These are phyloP conservation scores for Drosophila melanica DNA, from an alignment of 1,140 invertebrate genomes.

Conservation along the genomic window DNA sequence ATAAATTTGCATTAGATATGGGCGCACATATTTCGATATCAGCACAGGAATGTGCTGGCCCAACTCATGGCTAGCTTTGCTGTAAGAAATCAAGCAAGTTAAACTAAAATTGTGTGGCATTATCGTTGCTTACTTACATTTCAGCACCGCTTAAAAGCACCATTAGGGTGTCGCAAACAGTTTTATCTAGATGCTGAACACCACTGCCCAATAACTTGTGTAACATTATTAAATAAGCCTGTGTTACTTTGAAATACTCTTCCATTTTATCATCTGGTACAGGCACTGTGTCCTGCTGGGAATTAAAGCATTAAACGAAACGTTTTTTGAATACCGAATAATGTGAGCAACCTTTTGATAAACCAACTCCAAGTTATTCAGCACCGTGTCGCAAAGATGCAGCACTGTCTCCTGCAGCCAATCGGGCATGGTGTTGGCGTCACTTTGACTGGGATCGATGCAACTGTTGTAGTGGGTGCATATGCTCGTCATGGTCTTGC, in stretches of 20 bases:
- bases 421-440: constrained; percentile 23
- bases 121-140: constrained; percentile 22
- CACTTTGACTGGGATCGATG: not conserved
- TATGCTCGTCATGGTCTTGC: constrained; percentile 47
- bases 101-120: not conserved
- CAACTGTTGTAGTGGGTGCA: constrained; percentile 42
- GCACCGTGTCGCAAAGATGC: constrained; percentile 48
- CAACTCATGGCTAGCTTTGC: constrained; percentile 3
- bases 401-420: constrained; percentile 48
- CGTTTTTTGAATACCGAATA: not conserved
- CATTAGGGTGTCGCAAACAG: constrained; percentile 25
- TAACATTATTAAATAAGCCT: constrained; percentile 46
- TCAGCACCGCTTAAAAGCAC: constrained; percentile 29
- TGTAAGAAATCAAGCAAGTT: constrained; percentile 3
- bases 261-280: constrained; percentile 23
- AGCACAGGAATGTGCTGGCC: constrained; percentile 17
- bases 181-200: constrained; percentile 15
- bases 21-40: constrained; percentile 33
- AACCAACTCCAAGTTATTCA: constrained; percentile 28
- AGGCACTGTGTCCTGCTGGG: constrained; percentile 26
- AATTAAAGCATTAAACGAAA: not conserved
- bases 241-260: constrained; percentile 27
- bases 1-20: constrained; percentile 28
- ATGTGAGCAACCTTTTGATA: constrained; percentile 22
- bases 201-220: constrained; percentile 37